Conservation (phyloP, 2,797 vertebrate species). For the Phrynocephalus guinanensis region DNA sequence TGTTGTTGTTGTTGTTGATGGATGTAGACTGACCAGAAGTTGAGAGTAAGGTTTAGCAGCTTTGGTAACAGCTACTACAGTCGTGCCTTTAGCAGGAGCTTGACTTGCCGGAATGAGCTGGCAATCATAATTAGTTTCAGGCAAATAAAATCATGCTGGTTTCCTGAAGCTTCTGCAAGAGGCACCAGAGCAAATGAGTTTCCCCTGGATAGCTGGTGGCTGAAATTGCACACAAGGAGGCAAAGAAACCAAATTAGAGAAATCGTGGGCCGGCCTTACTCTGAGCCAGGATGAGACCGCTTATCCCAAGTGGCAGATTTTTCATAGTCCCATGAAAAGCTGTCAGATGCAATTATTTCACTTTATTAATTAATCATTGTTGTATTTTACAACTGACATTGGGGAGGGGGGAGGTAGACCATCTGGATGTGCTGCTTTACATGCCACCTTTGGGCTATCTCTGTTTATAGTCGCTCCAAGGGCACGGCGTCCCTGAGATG, state of each 20-base stretch:
- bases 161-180: background rate
- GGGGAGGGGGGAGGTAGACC: background rate
- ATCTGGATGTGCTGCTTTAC: background rate
- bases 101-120: background rate
- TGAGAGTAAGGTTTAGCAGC: background rate
- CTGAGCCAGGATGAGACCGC: too few species aligned
- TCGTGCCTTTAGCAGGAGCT: background rate
- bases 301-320: background rate
- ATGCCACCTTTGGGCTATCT: background rate
- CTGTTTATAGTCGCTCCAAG: constrained; percentile 17
- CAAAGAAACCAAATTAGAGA: background rate
- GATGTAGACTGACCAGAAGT: too few species aligned
- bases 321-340: background rate
- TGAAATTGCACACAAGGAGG: background rate
- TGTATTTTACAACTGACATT: background rate
- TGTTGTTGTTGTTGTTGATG: too few species aligned
- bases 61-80: background rate
- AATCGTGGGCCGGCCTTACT: background rate
- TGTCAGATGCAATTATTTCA: background rate
- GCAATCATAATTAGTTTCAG: background rate
- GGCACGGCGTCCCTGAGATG: constrained; percentile 23
- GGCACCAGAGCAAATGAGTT: background rate
- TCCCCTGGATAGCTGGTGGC: background rate
- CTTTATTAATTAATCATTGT: background rate
- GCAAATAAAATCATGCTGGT: background rate